A percentile compares a stretch with the other conserved stretches of the same genome.
phyloP scores from a whole-genome alignment of 2,113 vertebrate species.

The Raphicerus campestris region DNA sequence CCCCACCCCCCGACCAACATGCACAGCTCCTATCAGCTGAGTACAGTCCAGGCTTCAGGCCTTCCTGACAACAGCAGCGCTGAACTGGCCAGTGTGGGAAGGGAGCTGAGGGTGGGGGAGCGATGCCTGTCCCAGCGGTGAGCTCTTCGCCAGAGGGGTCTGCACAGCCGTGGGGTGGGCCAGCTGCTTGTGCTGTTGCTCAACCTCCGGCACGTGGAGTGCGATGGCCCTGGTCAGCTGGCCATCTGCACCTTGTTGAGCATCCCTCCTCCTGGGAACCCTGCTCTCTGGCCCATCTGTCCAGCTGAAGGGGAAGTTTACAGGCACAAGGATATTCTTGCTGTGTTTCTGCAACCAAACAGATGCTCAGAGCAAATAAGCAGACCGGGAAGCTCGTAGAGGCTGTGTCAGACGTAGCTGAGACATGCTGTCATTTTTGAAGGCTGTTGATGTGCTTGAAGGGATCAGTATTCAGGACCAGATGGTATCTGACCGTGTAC shows the following conservation, averaged over 20 bases:
- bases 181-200: slow-evolving; percentile 24
- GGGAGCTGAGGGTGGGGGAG: neutral
- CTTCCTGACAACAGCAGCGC: neutral
- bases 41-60: neutral
- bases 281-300: slow-evolving; percentile 30
- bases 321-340: slow-evolving; percentile 15
- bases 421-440: slow-evolving; percentile 39
- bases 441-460: neutral
- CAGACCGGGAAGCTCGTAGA: neutral
- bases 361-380: slow-evolving; percentile 66
- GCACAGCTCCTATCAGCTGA: neutral
- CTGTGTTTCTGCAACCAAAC: slow-evolving; percentile 34
- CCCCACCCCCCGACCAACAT: neutral
- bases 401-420: slow-evolving; percentile 41
- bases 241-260: slow-evolving; percentile 41
- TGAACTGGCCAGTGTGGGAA: neutral
- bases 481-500: neutral
- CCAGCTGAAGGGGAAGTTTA: slow-evolving; percentile 10
- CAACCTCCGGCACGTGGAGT: slow-evolving; percentile 40
- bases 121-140: neutral
- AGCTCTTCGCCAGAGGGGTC: slow-evolving; percentile 42
- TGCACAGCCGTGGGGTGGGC: neutral
- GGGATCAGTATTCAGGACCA: neutral
- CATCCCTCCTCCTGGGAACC: neutral
- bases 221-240: neutral